These are phyloP conservation scores for Sinocyclocheilus grahami DNA, from an alignment of 2,113 vertebrate species.

Conservation along the genomic window DNA sequence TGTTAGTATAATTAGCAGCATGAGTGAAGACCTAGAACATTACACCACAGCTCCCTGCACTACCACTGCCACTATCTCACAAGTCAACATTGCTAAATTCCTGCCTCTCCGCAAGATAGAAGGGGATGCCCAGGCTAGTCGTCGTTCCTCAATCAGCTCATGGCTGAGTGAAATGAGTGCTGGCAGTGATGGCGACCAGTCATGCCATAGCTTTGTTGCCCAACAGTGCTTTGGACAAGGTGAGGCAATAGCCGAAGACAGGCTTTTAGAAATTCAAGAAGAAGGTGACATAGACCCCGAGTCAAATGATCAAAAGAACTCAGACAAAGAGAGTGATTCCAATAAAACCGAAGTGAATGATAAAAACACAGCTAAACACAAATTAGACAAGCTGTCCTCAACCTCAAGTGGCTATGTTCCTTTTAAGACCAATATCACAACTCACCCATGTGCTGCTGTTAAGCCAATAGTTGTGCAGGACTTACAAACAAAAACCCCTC, in stretches of 20 bases:
- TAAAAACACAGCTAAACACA: slow-evolving; percentile 75
- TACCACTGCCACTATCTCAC: slow-evolving; percentile 82
- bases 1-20: slow-evolving; percentile 92
- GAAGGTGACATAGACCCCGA: slow-evolving; percentile 60
- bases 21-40: slow-evolving; percentile 79
- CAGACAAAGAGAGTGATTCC: slow-evolving; percentile 71
- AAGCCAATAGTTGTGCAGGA: slow-evolving; percentile 80
- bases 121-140: slow-evolving; percentile 77
- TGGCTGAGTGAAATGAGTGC: slow-evolving; percentile 93
- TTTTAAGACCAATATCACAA: slow-evolving; percentile 83
- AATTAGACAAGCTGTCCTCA: slow-evolving; percentile 80
- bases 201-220: slow-evolving; percentile 86
- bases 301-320: slow-evolving; percentile 66
- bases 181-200: slow-evolving; percentile 89
- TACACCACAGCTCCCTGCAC: slow-evolving; percentile 73
- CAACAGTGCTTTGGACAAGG: slow-evolving; percentile 88
- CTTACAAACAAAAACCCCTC: slow-evolving; percentile 56
- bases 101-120: slow-evolving; percentile 77
- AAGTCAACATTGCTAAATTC: slow-evolving; percentile 88
- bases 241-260: slow-evolving; percentile 86
- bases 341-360: slow-evolving; percentile 73
- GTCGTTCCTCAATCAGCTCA: slow-evolving; percentile 89
- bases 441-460: slow-evolving; percentile 83
- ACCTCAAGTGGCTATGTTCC: slow-evolving; percentile 79
- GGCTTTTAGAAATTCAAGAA: slow-evolving; percentile 68